These are phyloP conservation scores for Marronus borbonicus DNA, from an alignment of 2,888 invertebrate genomes.

Conservation along the genomic window DNA sequence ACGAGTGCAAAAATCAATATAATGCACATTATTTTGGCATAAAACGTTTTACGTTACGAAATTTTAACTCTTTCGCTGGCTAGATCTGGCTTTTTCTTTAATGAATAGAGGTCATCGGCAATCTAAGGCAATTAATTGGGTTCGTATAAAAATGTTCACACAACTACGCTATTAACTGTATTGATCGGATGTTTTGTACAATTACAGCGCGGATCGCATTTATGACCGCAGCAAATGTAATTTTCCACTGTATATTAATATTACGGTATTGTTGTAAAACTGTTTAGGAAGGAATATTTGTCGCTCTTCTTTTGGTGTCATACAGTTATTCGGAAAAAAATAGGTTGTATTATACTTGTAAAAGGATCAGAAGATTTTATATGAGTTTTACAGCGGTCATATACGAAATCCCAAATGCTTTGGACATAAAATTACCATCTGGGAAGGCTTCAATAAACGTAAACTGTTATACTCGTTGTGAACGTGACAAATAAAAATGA, in stretches of 20 bases:
- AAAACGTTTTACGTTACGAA: not conserved
- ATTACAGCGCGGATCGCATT: not conserved
- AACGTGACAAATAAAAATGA: not conserved
- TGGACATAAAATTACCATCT: too few relatives aligned
- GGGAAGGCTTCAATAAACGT: too few relatives aligned
- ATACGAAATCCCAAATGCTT: too few relatives aligned
- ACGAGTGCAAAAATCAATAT: not conserved
- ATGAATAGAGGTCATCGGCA: conserved; percentile 1
- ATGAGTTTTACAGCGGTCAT: too few relatives aligned
- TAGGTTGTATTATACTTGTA: too few relatives aligned
- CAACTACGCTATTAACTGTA: conserved; percentile 3
- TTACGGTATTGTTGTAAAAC: conserved; percentile 10
- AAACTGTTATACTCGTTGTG: too few relatives aligned
- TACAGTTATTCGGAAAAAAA: too few relatives aligned
- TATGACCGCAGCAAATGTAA: conserved; percentile 2
- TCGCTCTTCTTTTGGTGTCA: too few relatives aligned
- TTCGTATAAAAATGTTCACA: not conserved
- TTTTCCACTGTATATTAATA: conserved; percentile 9
- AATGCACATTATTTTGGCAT: not conserved
- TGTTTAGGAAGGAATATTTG: not conserved
- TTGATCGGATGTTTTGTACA: conserved; percentile 17
- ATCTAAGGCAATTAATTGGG: not conserved
- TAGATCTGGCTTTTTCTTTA: not conserved
- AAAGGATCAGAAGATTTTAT: too few relatives aligned
- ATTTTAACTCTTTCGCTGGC: conserved; percentile 11